These are phyloP conservation scores for Lutraria lutraria DNA, from an alignment of 2,888 invertebrate genomes.

Conservation along the genomic window DNA sequence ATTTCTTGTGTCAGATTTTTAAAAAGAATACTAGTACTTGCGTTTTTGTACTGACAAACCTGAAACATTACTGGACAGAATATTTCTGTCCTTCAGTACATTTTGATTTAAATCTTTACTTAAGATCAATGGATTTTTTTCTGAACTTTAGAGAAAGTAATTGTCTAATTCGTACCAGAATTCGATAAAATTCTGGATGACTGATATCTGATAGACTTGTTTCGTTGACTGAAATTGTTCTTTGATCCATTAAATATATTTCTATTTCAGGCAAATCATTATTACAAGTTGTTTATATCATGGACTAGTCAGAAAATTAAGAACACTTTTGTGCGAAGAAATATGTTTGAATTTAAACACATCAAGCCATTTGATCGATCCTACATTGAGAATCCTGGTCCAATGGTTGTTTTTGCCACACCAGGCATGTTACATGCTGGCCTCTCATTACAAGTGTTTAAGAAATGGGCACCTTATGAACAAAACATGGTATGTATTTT, in stretches of 20 bases:
- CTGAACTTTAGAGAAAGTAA: no score
- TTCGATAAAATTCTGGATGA: no score
- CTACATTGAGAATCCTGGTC: constrained; percentile 95
- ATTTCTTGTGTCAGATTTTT: background rate
- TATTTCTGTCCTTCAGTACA: no score
- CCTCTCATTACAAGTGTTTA: constrained; percentile 97
- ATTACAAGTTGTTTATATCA: constrained; percentile 99
- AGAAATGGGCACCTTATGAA: constrained; percentile 99
- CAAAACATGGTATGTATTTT: constrained; percentile 93
- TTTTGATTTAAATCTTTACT: no score
- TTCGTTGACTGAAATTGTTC: no score
- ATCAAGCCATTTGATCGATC: constrained; percentile 94
- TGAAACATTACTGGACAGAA: no score
- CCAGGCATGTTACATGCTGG: constrained; percentile 99
- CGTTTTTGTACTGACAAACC: no score
- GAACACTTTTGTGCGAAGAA: constrained; percentile 99
- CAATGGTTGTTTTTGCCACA: constrained; percentile 99
- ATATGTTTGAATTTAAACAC: constrained; percentile 99
- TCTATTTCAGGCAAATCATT: constrained; percentile 93
- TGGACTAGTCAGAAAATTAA: constrained; percentile 99
- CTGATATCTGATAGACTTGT: no score
- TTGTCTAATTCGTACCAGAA: no score
- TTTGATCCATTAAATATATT: background rate
- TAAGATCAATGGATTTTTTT: no score
- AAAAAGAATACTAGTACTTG: no score